Evolutionary conservation across 1,140 invertebrate genomes (phyloP).

Genomic region (Paramacrobiotus metropolitanus): DNA sequence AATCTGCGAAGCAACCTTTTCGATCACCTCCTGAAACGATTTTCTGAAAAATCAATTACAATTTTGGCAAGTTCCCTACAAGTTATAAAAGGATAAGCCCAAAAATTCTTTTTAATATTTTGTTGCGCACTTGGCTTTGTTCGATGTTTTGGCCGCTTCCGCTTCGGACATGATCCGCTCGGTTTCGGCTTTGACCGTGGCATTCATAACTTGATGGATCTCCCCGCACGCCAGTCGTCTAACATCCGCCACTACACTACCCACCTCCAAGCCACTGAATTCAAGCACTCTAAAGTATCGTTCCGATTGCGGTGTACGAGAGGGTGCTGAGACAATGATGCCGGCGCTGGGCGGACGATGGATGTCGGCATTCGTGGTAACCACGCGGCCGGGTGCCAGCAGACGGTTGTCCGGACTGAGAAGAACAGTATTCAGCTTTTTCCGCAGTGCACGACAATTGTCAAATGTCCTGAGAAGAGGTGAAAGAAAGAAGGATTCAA

Average conservation of each 20-base stretch:
- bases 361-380: not conserved
- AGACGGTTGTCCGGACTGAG: not conserved
- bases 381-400: not conserved
- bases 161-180: conserved; percentile 32
- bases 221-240: not conserved
- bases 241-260: not conserved
- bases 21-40: not conserved
- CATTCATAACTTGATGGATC: conserved; percentile 6
- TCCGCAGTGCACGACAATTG: too few species aligned
- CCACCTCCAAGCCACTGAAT: not conserved
- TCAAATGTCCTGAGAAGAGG: too few species aligned
- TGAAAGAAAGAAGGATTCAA: too few species aligned
- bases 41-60: not conserved
- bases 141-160: conserved; percentile 27
- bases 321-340: not conserved
- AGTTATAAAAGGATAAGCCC: not conserved
- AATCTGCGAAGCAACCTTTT: not conserved
- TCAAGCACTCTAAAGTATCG: not conserved
- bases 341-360: not conserved
- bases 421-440: not conserved
- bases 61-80: too few species aligned
- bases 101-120: not conserved
- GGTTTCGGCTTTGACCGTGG: conserved; percentile 23
- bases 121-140: not conserved
- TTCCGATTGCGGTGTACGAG: not conserved